Percentiles rank a stretch among this genome's conserved stretches.
Evolutionary conservation across 2,888 invertebrate species (phyloP).

Genomic region (Agrochola litura): DNA sequence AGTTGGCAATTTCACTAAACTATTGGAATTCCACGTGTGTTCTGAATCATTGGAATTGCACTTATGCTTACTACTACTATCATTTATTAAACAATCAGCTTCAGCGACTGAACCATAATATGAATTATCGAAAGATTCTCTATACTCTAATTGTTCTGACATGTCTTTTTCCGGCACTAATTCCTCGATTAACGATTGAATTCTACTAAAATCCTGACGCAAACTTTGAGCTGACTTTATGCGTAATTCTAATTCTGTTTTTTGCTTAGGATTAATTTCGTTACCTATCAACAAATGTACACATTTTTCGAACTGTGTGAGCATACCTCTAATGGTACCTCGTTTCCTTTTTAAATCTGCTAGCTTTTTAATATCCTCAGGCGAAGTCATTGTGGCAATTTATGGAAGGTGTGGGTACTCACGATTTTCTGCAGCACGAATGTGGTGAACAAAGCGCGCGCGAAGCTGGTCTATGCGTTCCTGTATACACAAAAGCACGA

Average conservation of each 20-base stretch:
- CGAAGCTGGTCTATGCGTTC: not conserved
- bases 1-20: slow-evolving; percentile 1
- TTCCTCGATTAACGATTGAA: slow-evolving; percentile 6
- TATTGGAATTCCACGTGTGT: not conserved
- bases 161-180: slow-evolving; percentile 1
- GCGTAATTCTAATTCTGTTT: not conserved
- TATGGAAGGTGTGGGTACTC: not conserved
- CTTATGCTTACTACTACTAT: not conserved
- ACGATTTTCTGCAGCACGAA: not conserved
- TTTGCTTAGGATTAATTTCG: not conserved
- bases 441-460: not conserved
- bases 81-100: not conserved
- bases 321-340: not conserved
- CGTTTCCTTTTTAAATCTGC: slow-evolving; percentile 5
- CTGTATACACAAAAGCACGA: slow-evolving; percentile 1
- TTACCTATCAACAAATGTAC: slow-evolving; percentile 3
- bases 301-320: slow-evolving; percentile 6
- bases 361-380: slow-evolving; percentile 3
- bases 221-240: slow-evolving; percentile 5
- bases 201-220: not conserved
- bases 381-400: slow-evolving; percentile 4
- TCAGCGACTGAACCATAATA: not conserved
- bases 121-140: slow-evolving; percentile 6
- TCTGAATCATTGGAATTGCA: not conserved
- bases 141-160: slow-evolving; percentile 5